Evolutionary conservation across 2,888 invertebrate genomes (phyloP).

Genomic region (Griposia aprilina): DNA sequence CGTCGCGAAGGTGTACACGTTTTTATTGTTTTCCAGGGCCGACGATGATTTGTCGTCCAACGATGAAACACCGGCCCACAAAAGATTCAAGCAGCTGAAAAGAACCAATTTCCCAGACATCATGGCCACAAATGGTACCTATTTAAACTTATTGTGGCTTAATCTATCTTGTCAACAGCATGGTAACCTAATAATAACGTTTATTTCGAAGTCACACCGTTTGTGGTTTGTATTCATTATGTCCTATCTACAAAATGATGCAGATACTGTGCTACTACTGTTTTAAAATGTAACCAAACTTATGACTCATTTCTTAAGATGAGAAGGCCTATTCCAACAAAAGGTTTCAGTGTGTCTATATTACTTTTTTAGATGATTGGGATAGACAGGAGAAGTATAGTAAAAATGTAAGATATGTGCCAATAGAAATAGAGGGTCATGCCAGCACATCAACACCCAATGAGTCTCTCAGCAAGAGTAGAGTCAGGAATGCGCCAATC

Average conservation of each 20-base stretch:
- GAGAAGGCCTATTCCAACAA: neutral
- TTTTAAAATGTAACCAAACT: neutral
- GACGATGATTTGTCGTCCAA: constrained; percentile 85
- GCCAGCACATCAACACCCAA: constrained; percentile 88
- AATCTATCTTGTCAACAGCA: constrained; percentile 1
- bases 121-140: constrained; percentile 81
- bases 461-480: constrained; percentile 69
- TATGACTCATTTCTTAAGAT: neutral
- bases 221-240: constrained; percentile 3
- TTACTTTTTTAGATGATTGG: constrained; percentile 75
- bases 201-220: neutral
- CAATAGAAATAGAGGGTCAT: constrained; percentile 84
- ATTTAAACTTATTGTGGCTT: constrained; percentile 13
- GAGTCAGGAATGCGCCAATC: constrained; percentile 77
- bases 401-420: constrained; percentile 84
- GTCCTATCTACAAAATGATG: neutral
- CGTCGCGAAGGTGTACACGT: constrained; percentile 37
- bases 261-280: neutral
- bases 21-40: constrained; percentile 78
- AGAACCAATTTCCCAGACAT: constrained; percentile 81
- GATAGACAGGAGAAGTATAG: constrained; percentile 71
- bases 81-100: constrained; percentile 82
- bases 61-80: constrained; percentile 84
- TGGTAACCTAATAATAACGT: constrained; percentile 38
- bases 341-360: neutral